phyloP scores from a whole-genome alignment of 2,113 vertebrate genomes.

The Triplophysa siluroides region DNA sequence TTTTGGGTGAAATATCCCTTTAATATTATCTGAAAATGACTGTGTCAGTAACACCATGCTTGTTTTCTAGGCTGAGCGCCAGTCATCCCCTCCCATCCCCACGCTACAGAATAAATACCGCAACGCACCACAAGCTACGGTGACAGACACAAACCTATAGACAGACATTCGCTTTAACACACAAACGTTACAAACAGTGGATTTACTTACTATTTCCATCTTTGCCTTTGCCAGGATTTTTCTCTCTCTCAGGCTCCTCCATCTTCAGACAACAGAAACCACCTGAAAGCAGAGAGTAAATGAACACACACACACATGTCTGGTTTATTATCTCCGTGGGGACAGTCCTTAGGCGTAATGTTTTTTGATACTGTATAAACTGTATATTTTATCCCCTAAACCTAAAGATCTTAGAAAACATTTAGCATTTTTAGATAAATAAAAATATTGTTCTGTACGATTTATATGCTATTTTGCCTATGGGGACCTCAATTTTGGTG shows the following conservation, averaged over 20 bases:
- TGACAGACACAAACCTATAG: background rate
- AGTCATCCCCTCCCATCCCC: conserved; percentile 80
- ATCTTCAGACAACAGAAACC: conserved; percentile 5
- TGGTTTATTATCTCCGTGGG: background rate
- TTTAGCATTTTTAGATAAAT: too few relatives aligned
- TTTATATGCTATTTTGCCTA: too few relatives aligned
- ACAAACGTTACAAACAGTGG: background rate
- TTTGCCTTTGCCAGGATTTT: background rate
- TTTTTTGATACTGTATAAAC: background rate
- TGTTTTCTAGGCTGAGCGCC: conserved; percentile 69
- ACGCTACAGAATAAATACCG: conserved; percentile 76
- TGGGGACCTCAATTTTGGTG: too few relatives aligned
- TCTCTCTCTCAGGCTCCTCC: background rate
- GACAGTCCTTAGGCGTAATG: too few relatives aligned
- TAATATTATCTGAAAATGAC: background rate
- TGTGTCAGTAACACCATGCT: background rate
- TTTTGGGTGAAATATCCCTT: too few relatives aligned
- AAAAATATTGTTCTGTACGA: too few relatives aligned
- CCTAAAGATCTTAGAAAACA: too few relatives aligned
- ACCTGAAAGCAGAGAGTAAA: conserved; percentile 23
- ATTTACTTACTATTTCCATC: background rate
- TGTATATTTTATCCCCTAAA: too few relatives aligned
- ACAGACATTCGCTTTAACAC: background rate
- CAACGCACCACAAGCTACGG: conserved; percentile 1
- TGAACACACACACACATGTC: background rate